These are phyloP conservation scores for Clarias pachynema DNA, from an alignment of 2,797 vertebrate genomes.

Conservation along the genomic window DNA sequence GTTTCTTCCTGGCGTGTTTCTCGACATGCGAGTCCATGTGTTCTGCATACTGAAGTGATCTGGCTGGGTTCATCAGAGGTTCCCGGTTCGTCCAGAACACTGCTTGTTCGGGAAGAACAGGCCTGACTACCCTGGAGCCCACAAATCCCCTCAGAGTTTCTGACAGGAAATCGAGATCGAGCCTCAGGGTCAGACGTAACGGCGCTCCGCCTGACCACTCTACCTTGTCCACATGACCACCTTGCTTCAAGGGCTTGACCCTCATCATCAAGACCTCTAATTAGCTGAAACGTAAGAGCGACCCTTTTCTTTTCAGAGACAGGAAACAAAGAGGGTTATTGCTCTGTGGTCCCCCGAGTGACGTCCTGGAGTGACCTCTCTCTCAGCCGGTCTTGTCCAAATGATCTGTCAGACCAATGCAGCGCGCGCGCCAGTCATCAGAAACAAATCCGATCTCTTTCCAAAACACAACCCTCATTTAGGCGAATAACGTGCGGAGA, in stretches of 20 bases:
- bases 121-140: not conserved
- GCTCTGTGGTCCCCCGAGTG: conserved; percentile 23
- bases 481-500: conserved; percentile 27
- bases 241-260: conserved; percentile 34
- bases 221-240: conserved; percentile 39
- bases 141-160: not conserved
- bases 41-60: conserved; percentile 2
- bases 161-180: conserved; percentile 11
- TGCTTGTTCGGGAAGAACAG: conserved; percentile 20
- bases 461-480: conserved; percentile 21
- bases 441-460: conserved; percentile 28
- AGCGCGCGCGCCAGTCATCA: conserved; percentile 37
- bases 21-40: not conserved
- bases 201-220: conserved; percentile 32
- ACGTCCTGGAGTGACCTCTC: conserved; percentile 47
- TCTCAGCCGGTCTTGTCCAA: conserved; percentile 34
- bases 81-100: conserved; percentile 16
- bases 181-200: conserved; percentile 15
- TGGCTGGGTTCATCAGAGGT: conserved; percentile 20
- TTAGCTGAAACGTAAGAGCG: conserved; percentile 49
- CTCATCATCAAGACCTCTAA: conserved; percentile 36
- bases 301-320: conserved; percentile 32
- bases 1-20: not conserved
- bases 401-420: conserved; percentile 30
- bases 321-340: conserved; percentile 32